Evolutionary conservation across 2,888 invertebrate genomes (phyloP).

Genomic region (Lamproptera curius): DNA sequence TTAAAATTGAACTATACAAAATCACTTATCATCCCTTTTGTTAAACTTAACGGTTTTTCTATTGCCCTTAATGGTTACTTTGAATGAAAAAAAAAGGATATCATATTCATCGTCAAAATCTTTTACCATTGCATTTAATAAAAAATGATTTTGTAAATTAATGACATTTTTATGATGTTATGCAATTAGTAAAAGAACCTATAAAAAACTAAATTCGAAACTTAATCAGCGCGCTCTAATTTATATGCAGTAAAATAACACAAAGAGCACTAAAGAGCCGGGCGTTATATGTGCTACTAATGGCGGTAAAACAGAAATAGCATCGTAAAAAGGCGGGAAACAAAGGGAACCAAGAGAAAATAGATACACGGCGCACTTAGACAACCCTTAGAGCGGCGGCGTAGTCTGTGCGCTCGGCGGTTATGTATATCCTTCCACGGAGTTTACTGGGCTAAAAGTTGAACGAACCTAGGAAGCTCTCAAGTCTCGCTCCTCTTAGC

Average conservation of each 20-base stretch:
- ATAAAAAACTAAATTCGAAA: conserved; percentile 11
- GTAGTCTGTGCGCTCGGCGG: conserved; percentile 37
- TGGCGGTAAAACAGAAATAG: conserved; percentile 23
- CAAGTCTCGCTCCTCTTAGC: conserved; percentile 62
- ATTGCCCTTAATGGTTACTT: too few species aligned
- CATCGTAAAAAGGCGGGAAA: conserved; percentile 37
- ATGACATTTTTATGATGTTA: too few species aligned
- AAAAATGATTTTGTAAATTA: neutral
- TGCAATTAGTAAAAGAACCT: neutral
- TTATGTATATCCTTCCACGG: conserved; percentile 53
- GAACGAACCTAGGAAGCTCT: conserved; percentile 70
- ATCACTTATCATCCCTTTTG: too few species aligned
- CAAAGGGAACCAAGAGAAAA: conserved; percentile 49
- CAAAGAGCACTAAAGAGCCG: conserved; percentile 6
- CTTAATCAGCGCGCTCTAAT: neutral
- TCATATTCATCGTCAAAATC: too few species aligned
- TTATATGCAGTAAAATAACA: conserved; percentile 4
- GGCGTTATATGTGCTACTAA: conserved; percentile 7
- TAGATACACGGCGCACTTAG: conserved; percentile 24
- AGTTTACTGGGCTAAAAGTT: conserved; percentile 79
- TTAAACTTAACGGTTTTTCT: too few species aligned
- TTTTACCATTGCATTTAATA: neutral
- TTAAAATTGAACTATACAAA: too few species aligned
- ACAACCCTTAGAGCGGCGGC: conserved; percentile 31
- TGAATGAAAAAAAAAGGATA: too few species aligned